Percentiles rank a stretch among this genome's conserved stretches.
Evolutionary conservation across 2,113 vertebrate genomes (phyloP).

Genomic region (Neodontobutis hainanensis): DNA sequence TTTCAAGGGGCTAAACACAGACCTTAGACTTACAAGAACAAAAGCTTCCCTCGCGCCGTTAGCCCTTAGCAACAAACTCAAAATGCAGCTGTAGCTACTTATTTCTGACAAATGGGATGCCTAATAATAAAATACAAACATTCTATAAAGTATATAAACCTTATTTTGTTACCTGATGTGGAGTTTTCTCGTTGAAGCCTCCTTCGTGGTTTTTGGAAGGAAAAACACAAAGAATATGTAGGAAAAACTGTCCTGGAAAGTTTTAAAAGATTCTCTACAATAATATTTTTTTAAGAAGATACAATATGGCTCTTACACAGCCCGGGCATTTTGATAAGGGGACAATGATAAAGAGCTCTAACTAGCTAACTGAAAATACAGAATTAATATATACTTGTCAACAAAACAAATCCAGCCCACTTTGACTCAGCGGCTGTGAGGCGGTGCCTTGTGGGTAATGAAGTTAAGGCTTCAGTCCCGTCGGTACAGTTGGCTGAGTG

Average conservation of each 20-base stretch:
- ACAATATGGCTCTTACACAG: background rate
- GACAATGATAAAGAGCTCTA: conserved; percentile 67
- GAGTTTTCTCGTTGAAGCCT: conserved; percentile 40
- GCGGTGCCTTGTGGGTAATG: conserved; percentile 59
- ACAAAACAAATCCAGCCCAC: conserved; percentile 29
- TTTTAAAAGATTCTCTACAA: conserved; percentile 10
- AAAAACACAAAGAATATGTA: conserved; percentile 8
- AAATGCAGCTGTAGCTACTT: background rate
- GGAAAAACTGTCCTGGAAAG: conserved; percentile 14
- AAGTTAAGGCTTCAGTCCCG: conserved; percentile 11
- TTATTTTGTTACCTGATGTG: conserved; percentile 49
- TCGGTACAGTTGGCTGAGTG: accelerated
- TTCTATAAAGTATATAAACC: background rate
- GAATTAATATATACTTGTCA: conserved; percentile 66
- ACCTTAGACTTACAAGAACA: conserved; percentile 36
- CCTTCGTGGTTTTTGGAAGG: conserved; percentile 23
- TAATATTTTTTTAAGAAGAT: conserved; percentile 21
- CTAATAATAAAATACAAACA: background rate
- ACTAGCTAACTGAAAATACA: conserved; percentile 66
- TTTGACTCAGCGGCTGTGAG: conserved; percentile 32
- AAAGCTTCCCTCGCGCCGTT: conserved; percentile 35
- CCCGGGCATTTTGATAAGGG: conserved; percentile 48
- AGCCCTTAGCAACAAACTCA: conserved; percentile 5
- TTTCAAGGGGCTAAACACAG: background rate
- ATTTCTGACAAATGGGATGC: background rate